Percentiles rank a stretch among this genome's conserved stretches.
Evolutionary conservation across 2,797 vertebrate genomes (phyloP).

Genomic region (Sebastes iracundus): DNA sequence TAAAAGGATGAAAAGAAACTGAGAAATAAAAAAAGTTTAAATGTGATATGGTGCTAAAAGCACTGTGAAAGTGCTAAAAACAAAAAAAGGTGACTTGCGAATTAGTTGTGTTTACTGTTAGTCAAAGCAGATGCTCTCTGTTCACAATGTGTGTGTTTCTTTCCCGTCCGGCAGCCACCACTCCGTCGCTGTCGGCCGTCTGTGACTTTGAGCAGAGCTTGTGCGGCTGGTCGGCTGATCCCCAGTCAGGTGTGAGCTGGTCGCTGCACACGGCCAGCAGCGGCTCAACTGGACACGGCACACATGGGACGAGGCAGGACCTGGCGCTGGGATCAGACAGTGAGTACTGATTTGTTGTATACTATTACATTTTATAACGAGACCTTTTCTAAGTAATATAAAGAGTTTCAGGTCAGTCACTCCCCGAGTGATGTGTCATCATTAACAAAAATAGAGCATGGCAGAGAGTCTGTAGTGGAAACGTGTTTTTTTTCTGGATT

Average conservation of each 20-base stretch:
- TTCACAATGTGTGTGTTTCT: conserved; percentile 7
- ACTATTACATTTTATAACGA: not conserved
- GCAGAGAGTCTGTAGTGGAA: not conserved
- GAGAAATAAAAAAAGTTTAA: not conserved
- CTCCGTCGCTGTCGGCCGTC: conserved; percentile 85
- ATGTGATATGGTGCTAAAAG: not conserved
- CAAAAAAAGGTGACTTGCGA: not conserved
- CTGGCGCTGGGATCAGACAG: conserved; percentile 76
- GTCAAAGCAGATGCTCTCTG: not conserved
- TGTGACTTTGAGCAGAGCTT: conserved; percentile 92
- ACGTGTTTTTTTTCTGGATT: not conserved
- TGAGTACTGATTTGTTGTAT: conserved; percentile 53
- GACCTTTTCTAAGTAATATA: accelerated
- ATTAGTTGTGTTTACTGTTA: not conserved
- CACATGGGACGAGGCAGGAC: conserved; percentile 75
- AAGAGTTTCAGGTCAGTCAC: not conserved
- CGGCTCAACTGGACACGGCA: conserved; percentile 63
- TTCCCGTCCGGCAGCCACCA: conserved; percentile 67
- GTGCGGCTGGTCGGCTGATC: conserved; percentile 94
- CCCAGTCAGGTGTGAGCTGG: conserved; percentile 88
- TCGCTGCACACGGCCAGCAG: conserved; percentile 81
- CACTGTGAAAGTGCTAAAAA: not conserved
- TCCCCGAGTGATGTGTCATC: not conserved
- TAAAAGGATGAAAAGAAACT: not conserved
- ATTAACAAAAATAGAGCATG: not conserved